A percentile compares a stretch with the other conserved stretches of the same genome.
phyloP scores from a whole-genome alignment of 2,888 invertebrate species.

The Eristalis intricaria region DNA sequence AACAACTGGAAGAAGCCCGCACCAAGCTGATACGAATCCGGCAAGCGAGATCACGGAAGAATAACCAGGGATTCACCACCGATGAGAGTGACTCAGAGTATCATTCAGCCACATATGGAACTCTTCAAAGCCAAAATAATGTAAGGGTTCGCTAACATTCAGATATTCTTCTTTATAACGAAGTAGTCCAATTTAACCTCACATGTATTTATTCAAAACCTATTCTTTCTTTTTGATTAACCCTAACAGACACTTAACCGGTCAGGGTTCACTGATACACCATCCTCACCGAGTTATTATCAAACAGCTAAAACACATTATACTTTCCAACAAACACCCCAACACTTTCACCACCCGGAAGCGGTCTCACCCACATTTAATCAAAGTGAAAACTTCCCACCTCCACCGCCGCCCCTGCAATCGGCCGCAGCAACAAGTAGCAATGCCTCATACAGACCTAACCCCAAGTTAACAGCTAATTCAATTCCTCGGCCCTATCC shows the following conservation, averaged over 20 bases:
- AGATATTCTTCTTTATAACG: neutral
- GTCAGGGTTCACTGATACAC: slow-evolving; percentile 77
- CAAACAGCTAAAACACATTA: slow-evolving; percentile 77
- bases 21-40: slow-evolving; percentile 94
- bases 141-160: slow-evolving; percentile 74
- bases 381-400: slow-evolving; percentile 77
- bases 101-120: slow-evolving; percentile 76
- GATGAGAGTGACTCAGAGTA: slow-evolving; percentile 86
- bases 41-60: slow-evolving; percentile 93
- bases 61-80: slow-evolving; percentile 82
- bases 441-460: slow-evolving; percentile 78
- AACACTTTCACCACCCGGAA: slow-evolving; percentile 80
- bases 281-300: slow-evolving; percentile 79
- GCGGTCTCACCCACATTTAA: slow-evolving; percentile 79
- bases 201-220: neutral
- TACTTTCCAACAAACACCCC: slow-evolving; percentile 75
- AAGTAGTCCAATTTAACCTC: slow-evolving; percentile 46
- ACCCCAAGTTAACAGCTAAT: slow-evolving; percentile 81
- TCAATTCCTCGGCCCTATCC: slow-evolving; percentile 81
- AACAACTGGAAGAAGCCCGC: slow-evolving; percentile 95
- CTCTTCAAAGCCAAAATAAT: slow-evolving; percentile 79
- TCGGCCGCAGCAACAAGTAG: slow-evolving; percentile 78
- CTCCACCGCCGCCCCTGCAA: slow-evolving; percentile 80
- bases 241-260: slow-evolving; percentile 78
- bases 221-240: slow-evolving; percentile 32